Conservation (phyloP, 2,113 vertebrate genomes). For the Rattus norvegicus region DNA sequence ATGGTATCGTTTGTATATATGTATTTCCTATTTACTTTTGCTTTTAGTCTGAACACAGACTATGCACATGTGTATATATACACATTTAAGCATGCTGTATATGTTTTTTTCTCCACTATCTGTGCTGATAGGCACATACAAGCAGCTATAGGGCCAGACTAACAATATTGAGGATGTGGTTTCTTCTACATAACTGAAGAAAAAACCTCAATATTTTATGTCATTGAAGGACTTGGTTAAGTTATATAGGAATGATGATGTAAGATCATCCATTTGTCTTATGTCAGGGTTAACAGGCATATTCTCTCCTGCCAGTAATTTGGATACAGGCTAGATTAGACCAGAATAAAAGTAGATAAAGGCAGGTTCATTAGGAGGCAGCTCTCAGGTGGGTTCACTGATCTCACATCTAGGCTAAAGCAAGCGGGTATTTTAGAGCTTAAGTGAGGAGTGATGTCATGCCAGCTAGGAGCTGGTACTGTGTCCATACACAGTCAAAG, state of each 20-base stretch:
- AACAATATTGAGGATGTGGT: neutral
- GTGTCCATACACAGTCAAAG: too few species aligned
- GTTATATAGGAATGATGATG: neutral
- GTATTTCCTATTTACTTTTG: neutral
- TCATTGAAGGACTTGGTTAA: neutral
- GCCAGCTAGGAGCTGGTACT: too few species aligned
- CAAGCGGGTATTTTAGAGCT: too few species aligned
- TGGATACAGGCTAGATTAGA: too few species aligned
- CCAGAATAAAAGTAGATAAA: too few species aligned
- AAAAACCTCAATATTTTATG: neutral
- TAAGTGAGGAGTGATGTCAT: too few species aligned
- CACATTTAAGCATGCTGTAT: neutral
- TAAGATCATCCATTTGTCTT: neutral
- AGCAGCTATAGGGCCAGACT: neutral
- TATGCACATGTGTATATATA: neutral
- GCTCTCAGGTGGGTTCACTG: too few species aligned
- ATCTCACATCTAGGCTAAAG: too few species aligned
- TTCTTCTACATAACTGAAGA: neutral
- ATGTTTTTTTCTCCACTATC: neutral
- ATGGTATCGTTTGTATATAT: neutral
- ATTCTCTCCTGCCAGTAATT: too few species aligned
- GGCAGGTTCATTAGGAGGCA: too few species aligned
- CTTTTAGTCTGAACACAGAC: neutral
- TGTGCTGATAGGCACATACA: neutral
- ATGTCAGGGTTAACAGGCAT: neutral